phyloP scores from a whole-genome alignment of 2,888 invertebrate species.

The Oligia latruncula region DNA sequence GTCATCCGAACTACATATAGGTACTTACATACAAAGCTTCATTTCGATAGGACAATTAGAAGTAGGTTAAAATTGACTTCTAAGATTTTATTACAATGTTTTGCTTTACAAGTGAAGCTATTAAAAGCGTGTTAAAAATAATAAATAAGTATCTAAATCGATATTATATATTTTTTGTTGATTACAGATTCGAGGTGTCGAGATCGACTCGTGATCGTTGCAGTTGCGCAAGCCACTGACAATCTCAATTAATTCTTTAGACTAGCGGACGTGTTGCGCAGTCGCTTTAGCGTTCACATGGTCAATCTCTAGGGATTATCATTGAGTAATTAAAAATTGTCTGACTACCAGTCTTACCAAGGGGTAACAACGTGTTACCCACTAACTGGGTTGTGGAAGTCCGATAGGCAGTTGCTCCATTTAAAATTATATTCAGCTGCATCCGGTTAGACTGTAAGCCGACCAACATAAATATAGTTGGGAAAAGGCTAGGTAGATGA shows the following conservation, averaged over 20 bases:
- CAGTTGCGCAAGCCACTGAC: conserved; percentile 45
- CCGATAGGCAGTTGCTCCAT: not conserved
- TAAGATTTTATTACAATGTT: too few species aligned
- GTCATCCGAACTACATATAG: not conserved
- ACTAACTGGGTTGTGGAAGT: not conserved
- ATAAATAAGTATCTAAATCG: conserved; percentile 18
- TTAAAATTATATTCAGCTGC: not conserved
- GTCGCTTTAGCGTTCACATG: conserved; percentile 46
- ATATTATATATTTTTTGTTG: conserved; percentile 16
- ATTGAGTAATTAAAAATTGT: conserved; percentile 31
- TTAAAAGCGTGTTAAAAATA: not conserved
- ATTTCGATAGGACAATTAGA: not conserved
- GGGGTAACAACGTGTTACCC: not conserved
- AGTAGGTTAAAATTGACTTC: not conserved
- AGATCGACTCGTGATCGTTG: conserved; percentile 52
- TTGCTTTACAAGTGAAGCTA: not conserved
- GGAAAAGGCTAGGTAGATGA: not conserved
- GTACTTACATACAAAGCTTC: not conserved
- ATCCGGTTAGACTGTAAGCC: not conserved
- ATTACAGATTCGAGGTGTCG: conserved; percentile 49
- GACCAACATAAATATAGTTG: not conserved
- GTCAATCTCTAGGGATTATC: conserved; percentile 15
- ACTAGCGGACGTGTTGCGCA: conserved; percentile 48
- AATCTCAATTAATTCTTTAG: conserved; percentile 62
- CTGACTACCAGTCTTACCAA: not conserved